Base-by-base conservation (phyloP, 2,113 vertebrate species). In the Rattus rattus region DNA sequence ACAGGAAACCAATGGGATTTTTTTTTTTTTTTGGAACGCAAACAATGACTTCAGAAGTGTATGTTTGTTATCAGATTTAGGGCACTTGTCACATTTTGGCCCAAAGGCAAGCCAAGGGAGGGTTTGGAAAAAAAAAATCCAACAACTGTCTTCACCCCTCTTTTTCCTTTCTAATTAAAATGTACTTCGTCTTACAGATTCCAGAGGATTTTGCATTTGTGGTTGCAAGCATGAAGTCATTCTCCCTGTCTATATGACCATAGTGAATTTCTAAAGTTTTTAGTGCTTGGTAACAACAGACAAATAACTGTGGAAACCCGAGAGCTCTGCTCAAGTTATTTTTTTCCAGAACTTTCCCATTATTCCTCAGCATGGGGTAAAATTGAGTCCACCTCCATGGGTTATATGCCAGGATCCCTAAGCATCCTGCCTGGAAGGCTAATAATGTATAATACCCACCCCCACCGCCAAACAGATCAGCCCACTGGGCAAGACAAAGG, bases 261-360 rank as follows among this genome's bases (percentile, higher is more conserved):
- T 97, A 98, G 97, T 91, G 94, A 56, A 96, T 96, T 93, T 97
- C 97, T 92, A 65, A 97, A 96, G 91, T 95, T 97, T 97, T 3
- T 0, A 98, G 95, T 98, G 97, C 98, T 98, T 98, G 97, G 97
- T 98, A 98, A 98, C 97, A 98, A 98, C 98, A 98, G 97, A 98
- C 94, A 97, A 98, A 98, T 98, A 98, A 98, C 98, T 96, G 96
- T 98, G 97, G 98, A 98, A 98, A 98, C 97, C 84, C 97, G 20
- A 69, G 92, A 95, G 69, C 91, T 95, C 93, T 72, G 93, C 72
- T 97, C 98, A 96, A 98, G 95, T 79, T 92, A n/a, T 81, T 98
- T 97, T 92, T 85, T 98, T 97, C 97, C 98, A 98, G 88, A 91
- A 43, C 94, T 95, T 97, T 97, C 96, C 75, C 94, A 96, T 97